Percentiles rank a stretch among this genome's conserved stretches.
Evolutionary conservation across 1,140 invertebrate species (phyloP).

Genomic region (Anastatus disparis): DNA sequence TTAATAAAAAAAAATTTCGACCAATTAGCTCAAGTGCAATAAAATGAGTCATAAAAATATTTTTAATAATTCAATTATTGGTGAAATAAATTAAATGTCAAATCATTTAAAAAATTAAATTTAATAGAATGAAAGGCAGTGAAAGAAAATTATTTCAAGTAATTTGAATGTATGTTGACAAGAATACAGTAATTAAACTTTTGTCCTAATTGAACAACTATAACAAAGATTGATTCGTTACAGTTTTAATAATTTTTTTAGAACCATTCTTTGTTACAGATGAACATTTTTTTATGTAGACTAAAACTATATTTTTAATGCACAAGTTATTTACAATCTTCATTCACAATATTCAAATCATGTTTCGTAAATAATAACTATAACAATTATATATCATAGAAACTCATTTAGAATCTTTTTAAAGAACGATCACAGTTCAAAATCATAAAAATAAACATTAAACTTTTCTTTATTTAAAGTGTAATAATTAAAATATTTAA

Average conservation of each 20-base stretch:
- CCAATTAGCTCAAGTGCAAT: background rate
- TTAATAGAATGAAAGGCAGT: background rate
- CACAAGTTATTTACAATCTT: slow-evolving; percentile 12
- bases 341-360: background rate
- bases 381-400: background rate
- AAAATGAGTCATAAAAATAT: background rate
- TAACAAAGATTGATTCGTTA: background rate
- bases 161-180: background rate
- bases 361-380: slow-evolving; percentile 1
- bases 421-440: background rate
- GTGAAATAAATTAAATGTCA: background rate
- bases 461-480: background rate
- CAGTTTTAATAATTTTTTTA: background rate
- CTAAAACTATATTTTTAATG: background rate
- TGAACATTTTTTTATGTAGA: background rate
- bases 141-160: background rate
- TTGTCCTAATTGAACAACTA: background rate
- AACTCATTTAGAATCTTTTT: background rate
- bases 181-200: slow-evolving; percentile 8
- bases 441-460: background rate
- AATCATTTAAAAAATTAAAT: background rate
- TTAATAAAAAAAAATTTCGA: no score
- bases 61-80: no score
- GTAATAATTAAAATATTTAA: background rate
- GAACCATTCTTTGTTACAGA: slow-evolving; percentile 1